Evolutionary conservation across 2,888 invertebrate genomes (phyloP).

Genomic region (Herminia tarsipennalis): DNA sequence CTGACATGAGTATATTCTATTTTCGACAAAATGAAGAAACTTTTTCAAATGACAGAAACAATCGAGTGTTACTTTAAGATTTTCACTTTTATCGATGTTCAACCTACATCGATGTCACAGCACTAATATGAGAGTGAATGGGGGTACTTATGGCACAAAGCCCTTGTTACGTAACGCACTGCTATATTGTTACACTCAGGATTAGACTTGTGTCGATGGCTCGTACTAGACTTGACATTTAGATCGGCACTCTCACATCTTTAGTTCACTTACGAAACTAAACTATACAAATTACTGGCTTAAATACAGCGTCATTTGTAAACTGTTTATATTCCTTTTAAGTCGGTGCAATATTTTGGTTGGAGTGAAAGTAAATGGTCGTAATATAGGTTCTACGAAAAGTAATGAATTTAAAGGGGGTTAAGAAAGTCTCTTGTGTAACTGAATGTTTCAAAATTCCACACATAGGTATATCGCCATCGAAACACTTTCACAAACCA

Average conservation of each 20-base stretch:
- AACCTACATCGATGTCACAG: slow-evolving; percentile 26
- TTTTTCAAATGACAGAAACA: no score
- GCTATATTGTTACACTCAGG: slow-evolving; percentile 66
- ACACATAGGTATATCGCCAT: no score
- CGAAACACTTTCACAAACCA: no score
- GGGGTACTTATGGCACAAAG: slow-evolving; percentile 69
- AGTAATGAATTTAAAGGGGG: background rate
- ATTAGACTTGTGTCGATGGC: slow-evolving; percentile 56
- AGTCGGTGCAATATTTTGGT: background rate
- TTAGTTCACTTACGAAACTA: slow-evolving; percentile 28
- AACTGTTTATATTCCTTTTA: slow-evolving; percentile 6
- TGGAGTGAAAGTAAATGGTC: slow-evolving; percentile 2
- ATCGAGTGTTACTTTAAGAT: no score
- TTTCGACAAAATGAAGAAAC: no score
- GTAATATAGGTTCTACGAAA: no score
- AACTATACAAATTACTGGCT: slow-evolving; percentile 29
- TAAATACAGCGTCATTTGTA: slow-evolving; percentile 16
- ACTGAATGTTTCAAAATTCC: no score
- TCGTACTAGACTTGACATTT: slow-evolving; percentile 43
- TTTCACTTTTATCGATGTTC: background rate
- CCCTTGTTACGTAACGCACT: slow-evolving; percentile 70
- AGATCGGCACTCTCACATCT: slow-evolving; percentile 36
- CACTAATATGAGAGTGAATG: slow-evolving; percentile 63
- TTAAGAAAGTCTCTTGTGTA: background rate
- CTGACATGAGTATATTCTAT: no score